Evolutionary conservation across 1,140 invertebrate species (phyloP), one percentile per base, ranked within the genome.

Genomic region (Heliconius hewitsoni): DNA sequence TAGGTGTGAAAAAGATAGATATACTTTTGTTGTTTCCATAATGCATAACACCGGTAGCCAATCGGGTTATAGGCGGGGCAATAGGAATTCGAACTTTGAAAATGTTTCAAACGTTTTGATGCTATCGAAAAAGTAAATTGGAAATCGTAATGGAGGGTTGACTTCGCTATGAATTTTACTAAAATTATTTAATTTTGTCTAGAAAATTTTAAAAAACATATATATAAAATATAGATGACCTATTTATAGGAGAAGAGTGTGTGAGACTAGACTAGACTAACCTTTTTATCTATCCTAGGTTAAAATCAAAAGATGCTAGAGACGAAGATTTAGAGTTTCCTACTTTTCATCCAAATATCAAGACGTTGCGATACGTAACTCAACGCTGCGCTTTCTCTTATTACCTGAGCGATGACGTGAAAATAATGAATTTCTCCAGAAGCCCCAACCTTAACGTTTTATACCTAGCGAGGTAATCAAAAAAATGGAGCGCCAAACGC

Each of bases 21-120:
- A 83, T 84, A 80, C 11, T 84, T 85, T 87, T 74, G 76, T 81
- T 76, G 74, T 78, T 83, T 86, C 84, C 84, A 84, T 86, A 85
- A 79, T 84, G 76, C 81, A 84, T 84, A 77, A 83, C 81, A 84
- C 82, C 86, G 81, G 90, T 91, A 92, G 91, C 91, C 91, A 92
- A 93, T 92, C 84, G 86, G 81, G 81, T 82, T 82, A 81, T 34
- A 34, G 70, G 80, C 76, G 80, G 34, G 85, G 77, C 55, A 89
- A 89, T 90, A 84, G 85, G 83, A 86, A 83, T 87, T 85, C 81
- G 77, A 83, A 85, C 77, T 88, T 90, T 87, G 83, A 91, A 91
- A 91, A 87, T 88, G 84, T 86, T 88, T 84, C 83, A 82, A 81
- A 82, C 73, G 77, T 83, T 85, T 77, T 71, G 82, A 82, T 85